These are phyloP conservation scores for Formica exsecta DNA, from an alignment of 1,140 invertebrate species.

Conservation along the genomic window DNA sequence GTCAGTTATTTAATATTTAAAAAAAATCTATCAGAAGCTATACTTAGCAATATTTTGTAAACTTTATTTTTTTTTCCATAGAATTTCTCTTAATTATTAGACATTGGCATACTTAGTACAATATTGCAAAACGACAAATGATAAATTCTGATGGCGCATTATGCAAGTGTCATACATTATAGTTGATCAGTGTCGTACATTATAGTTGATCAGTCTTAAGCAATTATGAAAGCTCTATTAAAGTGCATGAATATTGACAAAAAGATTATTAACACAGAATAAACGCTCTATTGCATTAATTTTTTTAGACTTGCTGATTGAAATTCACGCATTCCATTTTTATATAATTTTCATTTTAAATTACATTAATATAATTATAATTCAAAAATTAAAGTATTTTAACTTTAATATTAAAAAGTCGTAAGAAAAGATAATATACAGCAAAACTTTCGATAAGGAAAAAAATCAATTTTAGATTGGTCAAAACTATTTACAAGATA, in stretches of 20 bases:
- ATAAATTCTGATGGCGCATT: constrained; percentile 1
- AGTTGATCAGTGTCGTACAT: too few species aligned
- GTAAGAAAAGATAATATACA: not conserved
- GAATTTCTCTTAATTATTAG: constrained; percentile 10
- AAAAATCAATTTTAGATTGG: not conserved
- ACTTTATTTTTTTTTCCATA: not conserved
- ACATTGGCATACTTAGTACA: not conserved
- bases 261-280: not conserved
- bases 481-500: too few species aligned
- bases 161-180: too few species aligned
- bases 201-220: not conserved
- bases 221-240: not conserved
- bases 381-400: not conserved
- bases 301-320: constrained; percentile 17
- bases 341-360: constrained; percentile 9
- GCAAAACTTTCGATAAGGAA: not conserved
- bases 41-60: not conserved
- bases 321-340: not conserved
- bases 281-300: not conserved
- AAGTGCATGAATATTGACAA: constrained; percentile 3
- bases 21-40: not conserved
- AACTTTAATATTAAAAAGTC: constrained; percentile 10
- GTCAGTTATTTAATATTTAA: not conserved
- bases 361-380: constrained; percentile 16
- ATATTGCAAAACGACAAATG: not conserved